A percentile compares a stretch with the other conserved stretches of the same genome.
Conservation (phyloP, 2,113 vertebrate genomes). For the Orientallactaga bullata region DNA sequence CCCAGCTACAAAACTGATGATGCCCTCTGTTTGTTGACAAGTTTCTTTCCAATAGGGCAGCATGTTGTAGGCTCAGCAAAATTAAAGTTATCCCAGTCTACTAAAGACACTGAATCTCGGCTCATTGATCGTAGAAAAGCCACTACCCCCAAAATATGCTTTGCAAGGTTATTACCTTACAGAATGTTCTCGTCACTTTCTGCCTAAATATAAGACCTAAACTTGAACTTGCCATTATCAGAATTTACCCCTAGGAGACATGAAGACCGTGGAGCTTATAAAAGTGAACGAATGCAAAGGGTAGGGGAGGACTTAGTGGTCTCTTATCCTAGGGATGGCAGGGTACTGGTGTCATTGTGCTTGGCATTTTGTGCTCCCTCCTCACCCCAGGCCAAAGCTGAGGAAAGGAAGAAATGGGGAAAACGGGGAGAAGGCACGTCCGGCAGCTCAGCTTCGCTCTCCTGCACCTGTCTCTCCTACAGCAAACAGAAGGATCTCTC, state of each 20-base stretch:
- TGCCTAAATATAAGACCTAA: background rate
- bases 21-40: background rate
- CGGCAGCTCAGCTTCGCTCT: background rate
- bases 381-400: background rate
- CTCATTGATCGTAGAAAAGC: background rate
- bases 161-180: background rate
- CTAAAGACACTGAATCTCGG: background rate
- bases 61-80: background rate
- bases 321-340: too few species aligned
- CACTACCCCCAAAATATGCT: background rate
- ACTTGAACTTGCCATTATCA: background rate
- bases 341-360: too few species aligned
- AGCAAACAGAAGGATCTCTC: background rate
- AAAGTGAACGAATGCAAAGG: background rate
- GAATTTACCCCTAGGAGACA: background rate
- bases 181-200: background rate
- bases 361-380: too few species aligned
- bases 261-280: background rate
- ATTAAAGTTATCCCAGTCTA: background rate
- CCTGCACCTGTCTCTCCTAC: background rate
- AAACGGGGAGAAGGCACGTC: too few species aligned
- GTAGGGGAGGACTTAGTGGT: rapidly evolving
- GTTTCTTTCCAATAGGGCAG: background rate
- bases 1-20: background rate
- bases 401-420: background rate